phyloP scores from a whole-genome alignment of 2,888 invertebrate species.

The Ophion obscuratus region DNA sequence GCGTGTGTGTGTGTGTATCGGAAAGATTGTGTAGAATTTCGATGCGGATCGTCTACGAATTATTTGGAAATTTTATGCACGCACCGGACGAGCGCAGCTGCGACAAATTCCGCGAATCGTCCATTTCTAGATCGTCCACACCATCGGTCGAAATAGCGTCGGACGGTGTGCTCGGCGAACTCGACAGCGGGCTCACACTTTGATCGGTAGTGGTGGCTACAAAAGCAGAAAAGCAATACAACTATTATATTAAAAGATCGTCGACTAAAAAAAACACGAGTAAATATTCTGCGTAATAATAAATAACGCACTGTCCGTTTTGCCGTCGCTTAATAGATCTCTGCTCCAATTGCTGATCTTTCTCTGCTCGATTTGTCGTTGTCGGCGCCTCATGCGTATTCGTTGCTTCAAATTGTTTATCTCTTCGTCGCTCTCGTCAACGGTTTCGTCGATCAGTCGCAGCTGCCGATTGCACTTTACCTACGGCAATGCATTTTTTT shows the following conservation, averaged over 20 bases:
- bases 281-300: background rate
- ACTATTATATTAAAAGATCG: background rate
- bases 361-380: constrained; percentile 84
- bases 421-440: constrained; percentile 88
- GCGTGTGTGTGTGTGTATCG: too few species aligned
- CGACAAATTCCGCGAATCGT: constrained; percentile 84
- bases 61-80: background rate
- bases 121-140: constrained; percentile 85
- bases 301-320: constrained; percentile 84
- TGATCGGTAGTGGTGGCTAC: constrained; percentile 85
- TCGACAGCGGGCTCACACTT: constrained; percentile 85
- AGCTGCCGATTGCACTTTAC: constrained; percentile 87
- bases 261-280: background rate
- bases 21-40: too few species aligned
- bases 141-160: constrained; percentile 85
- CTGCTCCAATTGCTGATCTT: constrained; percentile 74
- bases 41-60: background rate
- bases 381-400: constrained; percentile 86
- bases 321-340: constrained; percentile 84
- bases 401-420: constrained; percentile 88
- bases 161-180: constrained; percentile 84
- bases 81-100: constrained; percentile 80
- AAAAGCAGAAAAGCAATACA: background rate
- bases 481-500: constrained; percentile 66
- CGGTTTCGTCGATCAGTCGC: constrained; percentile 84